Evolutionary conservation across 2,888 invertebrate species (phyloP).

Genomic region (Cyrtodaria siliqua): DNA sequence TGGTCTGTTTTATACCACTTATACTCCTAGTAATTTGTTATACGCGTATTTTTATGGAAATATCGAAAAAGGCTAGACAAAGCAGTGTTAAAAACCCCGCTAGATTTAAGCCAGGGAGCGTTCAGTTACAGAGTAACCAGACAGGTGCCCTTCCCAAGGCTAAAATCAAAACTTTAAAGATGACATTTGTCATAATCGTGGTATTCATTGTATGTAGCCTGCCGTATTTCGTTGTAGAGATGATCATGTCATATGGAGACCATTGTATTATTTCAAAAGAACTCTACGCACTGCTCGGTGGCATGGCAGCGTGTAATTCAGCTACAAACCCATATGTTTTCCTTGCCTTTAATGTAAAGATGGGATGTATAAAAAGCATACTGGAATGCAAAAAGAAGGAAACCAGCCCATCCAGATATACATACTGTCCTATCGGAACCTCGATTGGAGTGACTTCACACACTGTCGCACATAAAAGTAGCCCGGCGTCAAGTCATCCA

Average conservation of each 20-base stretch:
- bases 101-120: constrained; percentile 54
- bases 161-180: constrained; percentile 85
- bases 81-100: constrained; percentile 41
- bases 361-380: constrained; percentile 25
- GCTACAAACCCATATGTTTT: constrained; percentile 84
- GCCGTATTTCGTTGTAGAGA: constrained; percentile 72
- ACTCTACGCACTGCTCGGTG: constrained; percentile 79
- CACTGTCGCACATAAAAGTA: too few relatives aligned
- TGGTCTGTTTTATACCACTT: constrained; percentile 82
- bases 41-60: constrained; percentile 83
- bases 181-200: constrained; percentile 84
- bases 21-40: constrained; percentile 81
- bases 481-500: too few relatives aligned
- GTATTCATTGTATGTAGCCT: constrained; percentile 71
- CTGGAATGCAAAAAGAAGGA: too few relatives aligned
- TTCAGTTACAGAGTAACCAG: constrained; percentile 82
- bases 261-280: constrained; percentile 66
- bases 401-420: too few relatives aligned
- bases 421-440: too few relatives aligned
- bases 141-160: constrained; percentile 84
- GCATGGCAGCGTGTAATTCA: constrained; percentile 84
- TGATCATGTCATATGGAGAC: constrained; percentile 83
- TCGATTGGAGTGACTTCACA: too few relatives aligned
- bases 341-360: constrained; percentile 82
- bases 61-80: constrained; percentile 79